Conservation (phyloP, 2,888 invertebrate species). For the Zaprionus obscuricornis region DNA sequence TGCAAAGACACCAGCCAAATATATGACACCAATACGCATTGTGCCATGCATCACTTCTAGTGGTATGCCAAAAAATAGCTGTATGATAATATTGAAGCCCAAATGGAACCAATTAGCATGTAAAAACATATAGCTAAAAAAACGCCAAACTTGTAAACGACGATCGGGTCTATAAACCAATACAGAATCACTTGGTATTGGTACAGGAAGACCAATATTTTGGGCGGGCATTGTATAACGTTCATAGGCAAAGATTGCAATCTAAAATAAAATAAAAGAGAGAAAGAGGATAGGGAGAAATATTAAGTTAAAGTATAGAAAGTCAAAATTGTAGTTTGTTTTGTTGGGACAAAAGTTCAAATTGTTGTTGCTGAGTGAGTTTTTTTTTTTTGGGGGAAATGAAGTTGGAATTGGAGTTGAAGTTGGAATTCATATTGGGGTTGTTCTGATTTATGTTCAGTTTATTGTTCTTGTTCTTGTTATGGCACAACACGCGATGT, state of each 20-base stretch:
- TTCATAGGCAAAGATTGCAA: constrained; percentile 96
- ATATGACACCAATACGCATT: constrained; percentile 92
- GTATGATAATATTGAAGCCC: constrained; percentile 96
- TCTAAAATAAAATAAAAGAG: constrained; percentile 85
- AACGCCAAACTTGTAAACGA: constrained; percentile 95
- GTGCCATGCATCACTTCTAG: constrained; percentile 99
- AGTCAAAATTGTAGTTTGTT: not conserved
- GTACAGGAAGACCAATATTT: constrained; percentile 93
- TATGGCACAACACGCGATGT: constrained; percentile 62
- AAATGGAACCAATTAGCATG: constrained; percentile 98
- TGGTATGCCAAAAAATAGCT: constrained; percentile 95
- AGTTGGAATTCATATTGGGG: constrained; percentile 16
- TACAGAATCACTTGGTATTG: constrained; percentile 95
- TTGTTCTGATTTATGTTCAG: constrained; percentile 58
- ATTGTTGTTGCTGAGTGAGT: constrained; percentile 6
- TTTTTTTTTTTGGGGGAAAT: not conserved
- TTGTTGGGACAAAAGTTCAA: not conserved
- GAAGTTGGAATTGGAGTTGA: not conserved
- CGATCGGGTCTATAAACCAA: constrained; percentile 97
- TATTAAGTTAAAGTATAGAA: constrained; percentile 29
- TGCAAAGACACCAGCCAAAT: constrained; percentile 96
- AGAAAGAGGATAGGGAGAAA: constrained; percentile 3
- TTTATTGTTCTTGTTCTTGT: constrained; percentile 11
- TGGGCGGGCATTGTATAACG: constrained; percentile 86
- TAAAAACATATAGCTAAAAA: constrained; percentile 96